phyloP scores from a whole-genome alignment of 2,113 vertebrate genomes.

The Heteronetta atricapilla region DNA sequence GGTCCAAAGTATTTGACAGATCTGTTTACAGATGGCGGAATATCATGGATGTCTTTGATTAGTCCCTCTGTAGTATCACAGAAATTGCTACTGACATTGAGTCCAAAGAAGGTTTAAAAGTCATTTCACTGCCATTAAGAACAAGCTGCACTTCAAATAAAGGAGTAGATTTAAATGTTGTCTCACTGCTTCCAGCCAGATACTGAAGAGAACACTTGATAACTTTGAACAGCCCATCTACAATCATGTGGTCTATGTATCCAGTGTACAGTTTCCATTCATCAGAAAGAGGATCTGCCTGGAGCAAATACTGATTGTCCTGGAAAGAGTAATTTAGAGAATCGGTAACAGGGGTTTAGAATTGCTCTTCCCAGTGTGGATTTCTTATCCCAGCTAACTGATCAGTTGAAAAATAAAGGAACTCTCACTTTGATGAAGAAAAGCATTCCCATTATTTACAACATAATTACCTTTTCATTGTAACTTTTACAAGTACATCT shows the following conservation, averaged over 20 bases:
- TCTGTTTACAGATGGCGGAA: conserved; percentile 75
- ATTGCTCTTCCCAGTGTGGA: conserved; percentile 28
- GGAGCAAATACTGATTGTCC: conserved; percentile 82
- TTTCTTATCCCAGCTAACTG: conserved; percentile 59
- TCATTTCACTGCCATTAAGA: conserved; percentile 73
- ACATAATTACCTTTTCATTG: conserved; percentile 53
- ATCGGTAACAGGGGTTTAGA: conserved; percentile 60
- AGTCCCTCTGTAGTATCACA: conserved; percentile 74
- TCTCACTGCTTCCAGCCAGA: conserved; percentile 81
- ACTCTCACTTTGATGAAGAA: conserved; percentile 58
- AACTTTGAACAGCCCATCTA: conserved; percentile 77
- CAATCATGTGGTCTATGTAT: conserved; percentile 79
- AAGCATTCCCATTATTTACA: conserved; percentile 57
- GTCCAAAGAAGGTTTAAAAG: conserved; percentile 79
- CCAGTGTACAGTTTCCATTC: conserved; percentile 81
- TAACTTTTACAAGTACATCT: conserved; percentile 59
- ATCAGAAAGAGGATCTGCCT: conserved; percentile 73
- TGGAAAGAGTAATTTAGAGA: conserved; percentile 71
- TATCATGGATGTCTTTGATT: conserved; percentile 74
- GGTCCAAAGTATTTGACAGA: conserved; percentile 72
- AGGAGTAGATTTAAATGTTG: conserved; percentile 62
- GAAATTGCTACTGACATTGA: conserved; percentile 78
- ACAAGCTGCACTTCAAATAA: conserved; percentile 83
- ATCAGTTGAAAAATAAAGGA: conserved; percentile 48
- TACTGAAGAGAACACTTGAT: conserved; percentile 83